Evolutionary conservation across 2,888 invertebrate species (phyloP).

Genomic region (Flexamia atlantica): DNA sequence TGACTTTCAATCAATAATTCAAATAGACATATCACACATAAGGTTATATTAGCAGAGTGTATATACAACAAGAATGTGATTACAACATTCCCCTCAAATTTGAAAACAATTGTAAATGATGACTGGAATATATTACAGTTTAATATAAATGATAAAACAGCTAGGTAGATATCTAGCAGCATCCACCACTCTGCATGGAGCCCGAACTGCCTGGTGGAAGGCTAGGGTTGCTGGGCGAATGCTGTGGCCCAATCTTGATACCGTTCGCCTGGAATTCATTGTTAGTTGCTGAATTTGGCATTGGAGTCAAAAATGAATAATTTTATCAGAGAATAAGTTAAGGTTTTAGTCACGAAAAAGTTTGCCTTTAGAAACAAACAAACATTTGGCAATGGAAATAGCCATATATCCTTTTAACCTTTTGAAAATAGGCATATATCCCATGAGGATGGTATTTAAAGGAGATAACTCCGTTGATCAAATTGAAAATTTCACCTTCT

Average conservation of each 20-base stretch:
- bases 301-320: too few relatives aligned
- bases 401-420: too few relatives aligned
- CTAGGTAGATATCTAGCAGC: conserved; percentile 81
- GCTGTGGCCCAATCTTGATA: conserved; percentile 99
- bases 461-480: too few relatives aligned
- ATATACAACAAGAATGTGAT: conserved; percentile 32
- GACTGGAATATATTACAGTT: conserved; percentile 52
- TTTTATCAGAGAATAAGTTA: too few relatives aligned
- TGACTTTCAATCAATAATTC: not conserved
- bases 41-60: conserved; percentile 11
- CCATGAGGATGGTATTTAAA: too few relatives aligned
- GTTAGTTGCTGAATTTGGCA: not conserved
- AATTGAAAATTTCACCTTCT: too few relatives aligned
- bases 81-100: conserved; percentile 50
- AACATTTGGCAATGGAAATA: too few relatives aligned
- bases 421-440: too few relatives aligned
- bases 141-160: conserved; percentile 57
- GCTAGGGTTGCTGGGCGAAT: conserved; percentile 93
- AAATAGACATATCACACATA: conserved; percentile 30
- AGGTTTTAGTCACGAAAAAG: too few relatives aligned
- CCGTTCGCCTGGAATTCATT: conserved; percentile 92
- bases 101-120: conserved; percentile 47
- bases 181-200: conserved; percentile 89
- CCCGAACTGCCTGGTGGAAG: conserved; percentile 89
- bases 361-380: too few relatives aligned